Conservation (phyloP, 2,888 invertebrate species). For the Margaritifera margaritifera region DNA sequence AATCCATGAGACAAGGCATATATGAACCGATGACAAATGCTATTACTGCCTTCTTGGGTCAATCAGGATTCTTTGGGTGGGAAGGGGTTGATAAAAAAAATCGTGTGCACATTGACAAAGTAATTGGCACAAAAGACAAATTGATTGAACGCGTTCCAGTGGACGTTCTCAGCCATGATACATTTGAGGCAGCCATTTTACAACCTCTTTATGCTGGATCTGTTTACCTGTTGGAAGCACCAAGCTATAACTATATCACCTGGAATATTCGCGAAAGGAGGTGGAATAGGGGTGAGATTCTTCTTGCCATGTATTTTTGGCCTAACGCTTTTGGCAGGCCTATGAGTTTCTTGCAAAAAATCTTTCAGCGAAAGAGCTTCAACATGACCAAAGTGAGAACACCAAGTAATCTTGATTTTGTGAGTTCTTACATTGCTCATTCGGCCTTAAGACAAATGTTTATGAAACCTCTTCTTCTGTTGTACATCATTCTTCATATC, state of each 20-base stretch:
- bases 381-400: conserved; percentile 57
- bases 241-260: conserved; percentile 61
- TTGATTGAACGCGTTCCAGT: conserved; percentile 62
- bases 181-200: conserved; percentile 63
- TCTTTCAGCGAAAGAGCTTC: conserved; percentile 56
- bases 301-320: conserved; percentile 64
- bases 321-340: conserved; percentile 53
- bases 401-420: conserved; percentile 56
- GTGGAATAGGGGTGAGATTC: conserved; percentile 64
- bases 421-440: conserved; percentile 62
- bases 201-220: conserved; percentile 59
- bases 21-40: conserved; percentile 65
- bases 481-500: conserved; percentile 58
- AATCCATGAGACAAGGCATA: conserved; percentile 58
- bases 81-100: conserved; percentile 64
- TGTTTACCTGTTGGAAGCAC: conserved; percentile 56
- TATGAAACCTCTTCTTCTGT: conserved; percentile 61
- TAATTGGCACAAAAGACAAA: conserved; percentile 55
- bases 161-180: conserved; percentile 66
- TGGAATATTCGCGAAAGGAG: conserved; percentile 64
- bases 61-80: conserved; percentile 64
- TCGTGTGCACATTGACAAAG: conserved; percentile 57
- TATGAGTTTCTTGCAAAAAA: conserved; percentile 56
- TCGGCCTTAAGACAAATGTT: conserved; percentile 62
- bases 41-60: conserved; percentile 54